These are phyloP conservation scores for Apeltes quadracus DNA, from an alignment of 2,113 vertebrate species.

Conservation along the genomic window DNA sequence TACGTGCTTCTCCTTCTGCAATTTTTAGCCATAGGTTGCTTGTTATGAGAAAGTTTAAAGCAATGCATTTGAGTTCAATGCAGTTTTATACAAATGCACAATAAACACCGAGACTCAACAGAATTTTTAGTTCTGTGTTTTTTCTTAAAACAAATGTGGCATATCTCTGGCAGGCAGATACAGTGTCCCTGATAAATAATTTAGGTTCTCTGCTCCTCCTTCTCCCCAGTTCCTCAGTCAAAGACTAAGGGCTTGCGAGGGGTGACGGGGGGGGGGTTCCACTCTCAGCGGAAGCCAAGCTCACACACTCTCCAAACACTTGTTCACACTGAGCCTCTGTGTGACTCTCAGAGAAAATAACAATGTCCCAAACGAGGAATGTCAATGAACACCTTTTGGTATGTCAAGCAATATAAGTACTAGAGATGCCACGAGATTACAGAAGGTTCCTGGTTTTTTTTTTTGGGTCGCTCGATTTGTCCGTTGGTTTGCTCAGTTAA, in stretches of 20 bases:
- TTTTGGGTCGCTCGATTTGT: not conserved
- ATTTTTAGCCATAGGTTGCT: not conserved
- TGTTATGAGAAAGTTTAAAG: not conserved
- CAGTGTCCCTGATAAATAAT: conserved; percentile 30
- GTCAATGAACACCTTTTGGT: not conserved
- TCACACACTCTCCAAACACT: conserved; percentile 39
- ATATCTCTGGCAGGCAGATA: conserved; percentile 16
- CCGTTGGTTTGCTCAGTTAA: not conserved
- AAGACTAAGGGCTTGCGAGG: conserved; percentile 20
- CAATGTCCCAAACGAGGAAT: not conserved
- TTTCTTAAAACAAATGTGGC: conserved; percentile 9
- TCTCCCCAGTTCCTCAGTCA: conserved; percentile 32
- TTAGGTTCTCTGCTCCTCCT: conserved; percentile 18
- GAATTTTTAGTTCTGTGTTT: conserved; percentile 3
- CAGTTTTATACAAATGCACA: not conserved
- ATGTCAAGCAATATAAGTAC: not conserved
- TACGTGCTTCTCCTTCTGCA: not conserved
- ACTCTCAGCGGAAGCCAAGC: conserved; percentile 34
- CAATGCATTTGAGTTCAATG: not conserved
- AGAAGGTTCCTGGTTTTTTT: not conserved
- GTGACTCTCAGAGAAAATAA: conserved; percentile 6
- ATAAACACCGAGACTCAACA: not conserved
- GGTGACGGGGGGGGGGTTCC: conserved; percentile 12
- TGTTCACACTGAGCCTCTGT: conserved; percentile 47
- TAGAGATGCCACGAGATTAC: not conserved